Evolutionary conservation across 2,113 vertebrate species (phyloP), one percentile per base, ranked within the genome.

Genomic region (Oncorhynchus masou): DNA sequence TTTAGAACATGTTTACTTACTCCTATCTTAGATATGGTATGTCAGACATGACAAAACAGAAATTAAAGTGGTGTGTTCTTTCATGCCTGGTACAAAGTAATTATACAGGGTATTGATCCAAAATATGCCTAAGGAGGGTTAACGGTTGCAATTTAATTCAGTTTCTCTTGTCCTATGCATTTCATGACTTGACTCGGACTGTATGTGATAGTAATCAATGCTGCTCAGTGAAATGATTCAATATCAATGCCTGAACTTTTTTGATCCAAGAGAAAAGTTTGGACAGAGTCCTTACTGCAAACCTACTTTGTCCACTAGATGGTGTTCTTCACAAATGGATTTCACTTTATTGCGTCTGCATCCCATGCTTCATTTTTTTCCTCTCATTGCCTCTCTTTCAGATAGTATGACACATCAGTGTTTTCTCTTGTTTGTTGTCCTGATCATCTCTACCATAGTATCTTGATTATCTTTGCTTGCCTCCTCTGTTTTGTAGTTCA

Each of bases 271-370:
- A 12, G 3, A 12, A 3, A 15, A 51, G 49, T 51, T 51, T 25
- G 12, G 13, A 9, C 64, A 12, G 3, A 0, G 24, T 29, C 22
- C 62, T 11, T 31, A 31, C 65, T 29, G 15, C 65, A 29, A 16
- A 31, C 65, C 67, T 4, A 20, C 31, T 8, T 39, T 72, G 51
- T 69, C 74, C 79, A 79, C 31, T 49, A 84, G 83, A 71, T 74
- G 83, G 74, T 2, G 66, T 11, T 19, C 8, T 12, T 72, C 27
- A 65, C 77, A 74, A 49, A 24, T 9, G 5, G 31, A 67, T 67
- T 67, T 20, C 27, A 62, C 39, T 45, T 45, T 11, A 45, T 62
- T 62, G 59, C 1, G 1, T 62, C 59, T 22, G 7, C 9, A 24
- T 22, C 6, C 20, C 5, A 54, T 54, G 51, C 16, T 54, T 16